These are phyloP conservation scores for Liasis olivaceus DNA, from an alignment of 2,797 vertebrate species.

Conservation along the genomic window DNA sequence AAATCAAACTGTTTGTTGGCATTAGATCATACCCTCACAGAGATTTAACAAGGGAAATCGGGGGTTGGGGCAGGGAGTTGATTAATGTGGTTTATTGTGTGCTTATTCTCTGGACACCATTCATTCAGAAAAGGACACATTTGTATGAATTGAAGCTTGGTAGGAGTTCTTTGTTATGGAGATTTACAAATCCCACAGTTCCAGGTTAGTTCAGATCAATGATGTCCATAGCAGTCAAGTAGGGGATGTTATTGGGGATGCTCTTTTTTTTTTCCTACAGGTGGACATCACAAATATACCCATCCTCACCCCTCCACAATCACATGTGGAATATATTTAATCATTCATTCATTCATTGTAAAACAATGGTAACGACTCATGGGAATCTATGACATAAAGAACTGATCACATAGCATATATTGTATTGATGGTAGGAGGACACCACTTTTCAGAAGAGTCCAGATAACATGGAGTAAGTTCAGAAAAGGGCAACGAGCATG, in stretches of 20 bases:
- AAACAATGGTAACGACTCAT: not conserved
- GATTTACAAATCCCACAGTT: not conserved
- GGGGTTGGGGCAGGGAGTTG: slow-evolving; percentile 27
- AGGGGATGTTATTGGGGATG: not conserved
- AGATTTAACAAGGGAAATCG: slow-evolving; percentile 23
- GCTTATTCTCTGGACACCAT: slow-evolving; percentile 43
- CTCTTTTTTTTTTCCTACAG: not conserved
- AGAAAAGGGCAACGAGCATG: no score
- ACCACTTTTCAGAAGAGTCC: no score
- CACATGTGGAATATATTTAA: not conserved
- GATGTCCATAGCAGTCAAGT: not conserved
- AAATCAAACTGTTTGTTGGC: slow-evolving; percentile 5
- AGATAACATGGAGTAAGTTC: no score
- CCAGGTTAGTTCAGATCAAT: not conserved
- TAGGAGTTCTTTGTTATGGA: not conserved
- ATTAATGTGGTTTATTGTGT: slow-evolving; percentile 9
- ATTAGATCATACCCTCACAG: slow-evolving; percentile 13
- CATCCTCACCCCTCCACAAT: not conserved
- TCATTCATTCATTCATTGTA: not conserved
- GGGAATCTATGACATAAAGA: not conserved
- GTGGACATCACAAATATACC: not conserved
- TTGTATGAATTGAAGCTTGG: slow-evolving; percentile 1
- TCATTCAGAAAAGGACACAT: slow-evolving; percentile 22
- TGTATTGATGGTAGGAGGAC: not conserved
- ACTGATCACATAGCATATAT: not conserved